Conservation (phyloP, 1,140 invertebrate genomes). For the Oscheius sp. region DNA sequence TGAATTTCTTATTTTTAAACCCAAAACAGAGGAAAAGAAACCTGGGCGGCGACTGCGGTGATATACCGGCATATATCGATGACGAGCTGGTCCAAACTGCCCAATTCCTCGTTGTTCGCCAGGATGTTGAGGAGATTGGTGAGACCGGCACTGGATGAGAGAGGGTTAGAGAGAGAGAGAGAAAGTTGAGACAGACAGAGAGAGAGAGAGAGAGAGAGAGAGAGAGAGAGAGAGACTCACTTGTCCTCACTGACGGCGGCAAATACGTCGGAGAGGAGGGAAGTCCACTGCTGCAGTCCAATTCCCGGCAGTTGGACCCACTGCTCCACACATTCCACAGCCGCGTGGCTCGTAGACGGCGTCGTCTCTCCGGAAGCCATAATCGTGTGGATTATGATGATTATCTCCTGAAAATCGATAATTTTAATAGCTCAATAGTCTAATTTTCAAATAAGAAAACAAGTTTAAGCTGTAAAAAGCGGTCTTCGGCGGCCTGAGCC, state of each 20-base stretch:
- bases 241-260: conserved; percentile 8
- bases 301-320: conserved; percentile 21
- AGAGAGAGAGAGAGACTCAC: background rate
- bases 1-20: too few species aligned
- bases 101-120: conserved; percentile 19
- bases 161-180: background rate
- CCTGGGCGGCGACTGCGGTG: background rate
- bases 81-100: conserved; percentile 7
- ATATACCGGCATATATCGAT: conserved; percentile 17
- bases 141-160: background rate
- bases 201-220: background rate
- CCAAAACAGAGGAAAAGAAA: background rate
- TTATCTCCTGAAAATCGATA: conserved; percentile 7
- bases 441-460: too few species aligned
- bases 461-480: too few species aligned
- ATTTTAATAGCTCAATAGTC: background rate
- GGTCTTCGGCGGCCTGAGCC: too few species aligned
- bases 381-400: background rate
- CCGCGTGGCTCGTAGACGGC: conserved; percentile 13
- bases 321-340: conserved; percentile 25
- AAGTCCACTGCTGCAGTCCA: background rate
- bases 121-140: conserved; percentile 13
- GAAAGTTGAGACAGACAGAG: background rate
- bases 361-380: background rate
- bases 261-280: conserved; percentile 3